A percentile compares a stretch with the other conserved stretches of the same genome.
phyloP scores from a whole-genome alignment of 2,888 invertebrate genomes.

The Drosophila macrospina region DNA sequence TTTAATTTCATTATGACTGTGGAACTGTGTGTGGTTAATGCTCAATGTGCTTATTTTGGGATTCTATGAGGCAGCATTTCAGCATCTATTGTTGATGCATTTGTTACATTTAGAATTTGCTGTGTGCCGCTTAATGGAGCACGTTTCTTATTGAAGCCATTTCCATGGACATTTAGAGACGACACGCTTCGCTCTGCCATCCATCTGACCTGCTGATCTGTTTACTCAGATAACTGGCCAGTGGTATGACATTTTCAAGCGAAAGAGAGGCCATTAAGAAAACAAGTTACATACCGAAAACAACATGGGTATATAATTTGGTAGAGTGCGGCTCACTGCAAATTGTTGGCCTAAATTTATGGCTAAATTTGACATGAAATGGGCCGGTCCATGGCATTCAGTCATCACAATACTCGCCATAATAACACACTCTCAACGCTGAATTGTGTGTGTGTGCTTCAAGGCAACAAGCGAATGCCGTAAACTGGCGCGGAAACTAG shows the following conservation, averaged over 20 bases:
- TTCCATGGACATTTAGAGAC: not conserved
- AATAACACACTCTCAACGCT: not conserved
- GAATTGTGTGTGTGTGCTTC: constrained; percentile 6
- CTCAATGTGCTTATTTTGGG: constrained; percentile 32
- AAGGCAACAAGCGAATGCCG: constrained; percentile 45
- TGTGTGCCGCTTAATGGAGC: constrained; percentile 36
- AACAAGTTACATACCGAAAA: constrained; percentile 61
- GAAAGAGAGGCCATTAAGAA: constrained; percentile 41
- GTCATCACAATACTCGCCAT: constrained; percentile 7
- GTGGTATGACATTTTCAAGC: constrained; percentile 53
- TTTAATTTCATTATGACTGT: constrained; percentile 45
- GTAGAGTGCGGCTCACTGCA: constrained; percentile 30
- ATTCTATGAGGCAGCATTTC: constrained; percentile 5
- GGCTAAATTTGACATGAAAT: constrained; percentile 40
- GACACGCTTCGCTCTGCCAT: constrained; percentile 3
- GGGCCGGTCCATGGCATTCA: constrained; percentile 41
- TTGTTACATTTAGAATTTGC: constrained; percentile 23
- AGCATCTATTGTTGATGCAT: constrained; percentile 33
- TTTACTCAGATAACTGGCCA: constrained; percentile 39
- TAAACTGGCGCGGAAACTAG: constrained; percentile 43
- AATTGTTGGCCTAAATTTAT: constrained; percentile 47
- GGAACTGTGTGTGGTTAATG: constrained; percentile 32
- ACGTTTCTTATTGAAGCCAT: constrained; percentile 44
- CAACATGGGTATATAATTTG: constrained; percentile 42
- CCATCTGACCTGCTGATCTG: constrained; percentile 53